Base-by-base conservation (phyloP, 1,140 invertebrate genomes). In the Meteorus sp. region DNA sequence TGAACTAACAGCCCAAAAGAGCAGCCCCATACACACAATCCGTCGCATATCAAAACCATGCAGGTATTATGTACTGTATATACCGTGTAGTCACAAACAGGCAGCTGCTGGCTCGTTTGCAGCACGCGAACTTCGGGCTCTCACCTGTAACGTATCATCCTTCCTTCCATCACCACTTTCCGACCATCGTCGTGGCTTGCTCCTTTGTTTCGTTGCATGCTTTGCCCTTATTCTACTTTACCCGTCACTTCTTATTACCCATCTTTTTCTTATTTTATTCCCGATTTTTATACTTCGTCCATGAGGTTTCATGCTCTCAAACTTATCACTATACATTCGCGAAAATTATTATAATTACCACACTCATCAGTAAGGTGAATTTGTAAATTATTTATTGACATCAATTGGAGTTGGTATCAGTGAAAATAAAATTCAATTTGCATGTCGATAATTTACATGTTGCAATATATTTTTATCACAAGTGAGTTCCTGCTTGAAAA, bases 101-200 rank as follows among this genome's bases (percentile, higher is more conserved):
- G 61, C 75, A 77, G 74, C 74, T 77, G 74, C 75, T 68, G 70
- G 68, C 71, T 77, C 71, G 74, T 76, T 77, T 74, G 69, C 72
- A 72, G 70, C 76, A 76, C 74, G 76, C 76, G 69, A 75, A 67
- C 69, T 53, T 60, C 61, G 63, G 68, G 67, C 74, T 75, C 75
- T 78, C 77, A 79, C 77, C 77, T 79, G 77, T 78, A 77, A 77
- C 73, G 70, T 67, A 45, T 57, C 55, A 39, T 53, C 52, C 52
- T 58, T 45, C 52, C 56, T 62, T 54, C 53, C 52, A 53, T 55
- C 20, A 56, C 29, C 50, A 47, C 56, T 56, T 52, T 56, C 35
- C 47, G 27, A 62, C 44, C 57, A 62, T 63, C 64, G 51, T 52
- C 54, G 48, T 60, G 56, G 56, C 47, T 60, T 56, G 55, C 44